Evolutionary conservation across 2,888 invertebrate genomes (phyloP), one percentile per base, ranked within the genome.

Genomic region (Ornithoptera alexandrae): DNA sequence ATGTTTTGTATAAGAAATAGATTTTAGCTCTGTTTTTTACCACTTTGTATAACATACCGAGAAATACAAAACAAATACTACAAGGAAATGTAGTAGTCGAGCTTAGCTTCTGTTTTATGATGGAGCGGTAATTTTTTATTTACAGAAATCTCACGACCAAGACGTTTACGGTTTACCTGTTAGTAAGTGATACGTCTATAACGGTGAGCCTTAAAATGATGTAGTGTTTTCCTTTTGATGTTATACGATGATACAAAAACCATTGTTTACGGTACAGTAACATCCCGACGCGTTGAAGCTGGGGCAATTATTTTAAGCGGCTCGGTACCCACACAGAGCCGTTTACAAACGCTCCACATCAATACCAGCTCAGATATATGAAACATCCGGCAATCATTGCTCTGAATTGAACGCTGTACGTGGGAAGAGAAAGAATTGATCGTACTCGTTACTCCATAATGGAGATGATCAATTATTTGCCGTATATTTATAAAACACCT

Each of bases 381-480:
- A 56, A 68, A 68, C 68, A 68, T 68, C 68, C 68, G 68, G 58
- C 46, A 3, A n/a, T 62, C 39, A 22, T 36, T 22, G 61, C 53
- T 17, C 39, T 53, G 6, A 63, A 53, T 46, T 39, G 53, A 56
- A 36, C 56, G 36, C 42, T n/a, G 18, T 62, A 30, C 62, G 67
- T 62, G 57, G 30, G 58, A 42, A 62, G 62, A 58, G 62, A 58
- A 63, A 50, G 30, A 46, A 24, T 63, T 68, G 24, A 30, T 57
- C 30, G 36, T 1, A 30, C 4, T 57, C 56, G 56, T 56, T 36
- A 62, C 6, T 24, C 42, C 22, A 24, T 17, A 24, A 39, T 20
- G 42, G 12, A 42, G 36, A 56, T 53, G 53, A 57, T 65, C 24
- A 59, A 59, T 30, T 59, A 30, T 18, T 15, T 59, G 18, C 3